Evolutionary conservation across 2,113 vertebrate species (phyloP).

Genomic region (Mixornis gularis): DNA sequence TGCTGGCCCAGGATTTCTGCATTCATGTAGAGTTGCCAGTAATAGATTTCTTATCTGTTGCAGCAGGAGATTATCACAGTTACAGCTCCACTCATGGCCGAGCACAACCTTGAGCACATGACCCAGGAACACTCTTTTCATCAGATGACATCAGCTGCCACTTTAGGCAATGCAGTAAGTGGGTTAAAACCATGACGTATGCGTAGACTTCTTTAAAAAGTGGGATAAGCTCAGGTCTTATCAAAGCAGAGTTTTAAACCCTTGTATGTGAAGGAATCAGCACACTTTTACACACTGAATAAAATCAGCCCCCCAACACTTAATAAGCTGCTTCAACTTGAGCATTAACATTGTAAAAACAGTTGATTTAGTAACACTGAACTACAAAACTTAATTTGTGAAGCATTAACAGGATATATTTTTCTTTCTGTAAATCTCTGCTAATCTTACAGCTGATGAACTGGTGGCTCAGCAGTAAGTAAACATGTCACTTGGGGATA

Average conservation of each 20-base stretch:
- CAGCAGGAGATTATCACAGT: neutral
- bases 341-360: neutral
- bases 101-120: neutral
- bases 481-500: neutral
- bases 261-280: neutral
- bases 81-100: neutral
- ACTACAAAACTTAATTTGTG: neutral
- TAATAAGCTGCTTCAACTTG: neutral
- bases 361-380: neutral
- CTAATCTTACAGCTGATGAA: neutral
- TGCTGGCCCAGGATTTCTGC: neutral
- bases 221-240: neutral
- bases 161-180: neutral
- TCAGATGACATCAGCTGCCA: neutral
- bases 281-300: neutral
- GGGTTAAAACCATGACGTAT: neutral
- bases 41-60: neutral
- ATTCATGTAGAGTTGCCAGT: neutral
- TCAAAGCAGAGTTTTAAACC: neutral
- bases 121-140: neutral
- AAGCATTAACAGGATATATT: neutral
- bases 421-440: constrained; percentile 18
- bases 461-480: neutral
- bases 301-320: neutral
- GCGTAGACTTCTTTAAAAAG: neutral